Conservation (phyloP, 2,888 invertebrate species). For the Caenorhabditis afra region DNA sequence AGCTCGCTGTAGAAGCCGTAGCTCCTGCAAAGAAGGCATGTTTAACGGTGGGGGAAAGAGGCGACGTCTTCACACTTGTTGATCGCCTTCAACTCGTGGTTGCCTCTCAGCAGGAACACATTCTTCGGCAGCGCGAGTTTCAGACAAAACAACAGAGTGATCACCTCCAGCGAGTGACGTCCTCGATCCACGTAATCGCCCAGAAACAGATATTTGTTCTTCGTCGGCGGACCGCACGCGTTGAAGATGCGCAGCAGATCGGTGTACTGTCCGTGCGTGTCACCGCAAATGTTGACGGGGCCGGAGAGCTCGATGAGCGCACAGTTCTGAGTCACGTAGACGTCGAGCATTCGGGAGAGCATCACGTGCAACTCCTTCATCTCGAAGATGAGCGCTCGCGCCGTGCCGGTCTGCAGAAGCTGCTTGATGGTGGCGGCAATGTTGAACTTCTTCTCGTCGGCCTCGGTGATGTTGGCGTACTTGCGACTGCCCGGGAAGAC, state of each 20-base stretch:
- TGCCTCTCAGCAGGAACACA: constrained; percentile 73
- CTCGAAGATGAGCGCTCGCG: no score
- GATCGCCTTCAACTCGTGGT: constrained; percentile 74
- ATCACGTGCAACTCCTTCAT: no score
- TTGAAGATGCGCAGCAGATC: constrained; percentile 65
- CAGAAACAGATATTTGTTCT: constrained; percentile 68
- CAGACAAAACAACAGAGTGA: constrained; percentile 67
- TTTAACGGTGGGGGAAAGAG: no score
- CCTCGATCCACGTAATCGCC: constrained; percentile 77
- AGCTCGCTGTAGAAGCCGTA: constrained; percentile 63
- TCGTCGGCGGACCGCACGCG: constrained; percentile 66
- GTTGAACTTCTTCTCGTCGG: no score
- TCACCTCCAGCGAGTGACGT: constrained; percentile 72
- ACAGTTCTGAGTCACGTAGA: no score
- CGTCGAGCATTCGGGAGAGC: no score
- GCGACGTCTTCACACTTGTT: constrained; percentile 61
- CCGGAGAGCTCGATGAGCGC: constrained; percentile 53
- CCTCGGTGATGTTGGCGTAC: no score
- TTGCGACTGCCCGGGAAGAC: no score
- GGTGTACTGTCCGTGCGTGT: constrained; percentile 66
- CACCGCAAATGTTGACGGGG: constrained; percentile 67
- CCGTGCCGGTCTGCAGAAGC: no score
- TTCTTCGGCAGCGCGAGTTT: constrained; percentile 72
- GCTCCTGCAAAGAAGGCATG: background rate
- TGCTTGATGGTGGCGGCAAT: no score